Evolutionary conservation across 92 coral and sea anemone species (phyloP).

Genomic region (Blastomussa wellsi): DNA sequence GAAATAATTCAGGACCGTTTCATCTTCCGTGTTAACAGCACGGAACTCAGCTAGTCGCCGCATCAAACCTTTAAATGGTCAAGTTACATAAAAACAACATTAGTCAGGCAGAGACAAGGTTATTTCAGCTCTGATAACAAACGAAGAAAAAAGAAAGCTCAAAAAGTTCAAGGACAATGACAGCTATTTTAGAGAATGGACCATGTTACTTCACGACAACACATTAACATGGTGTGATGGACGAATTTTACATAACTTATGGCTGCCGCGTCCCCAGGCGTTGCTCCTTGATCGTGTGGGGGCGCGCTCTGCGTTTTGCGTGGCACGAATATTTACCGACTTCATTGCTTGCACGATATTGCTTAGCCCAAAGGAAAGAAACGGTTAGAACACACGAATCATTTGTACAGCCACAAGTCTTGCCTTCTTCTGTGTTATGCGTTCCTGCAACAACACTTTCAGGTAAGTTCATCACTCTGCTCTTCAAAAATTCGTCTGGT

Average conservation of each 20-base stretch:
- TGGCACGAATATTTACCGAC: too few relatives aligned
- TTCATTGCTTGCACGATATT: too few relatives aligned
- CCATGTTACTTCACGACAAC: too few relatives aligned
- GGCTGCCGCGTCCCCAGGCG: too few relatives aligned
- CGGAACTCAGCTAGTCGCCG: conserved; percentile 92
- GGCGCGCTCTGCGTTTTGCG: too few relatives aligned
- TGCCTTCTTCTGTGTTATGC: conserved; percentile 98
- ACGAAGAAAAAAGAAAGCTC: too few relatives aligned
- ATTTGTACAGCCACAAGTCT: background rate
- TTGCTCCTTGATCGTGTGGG: too few relatives aligned
- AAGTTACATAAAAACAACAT: background rate
- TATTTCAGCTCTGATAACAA: too few relatives aligned
- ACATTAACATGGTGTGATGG: too few relatives aligned
- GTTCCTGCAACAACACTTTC: conserved; percentile 99
- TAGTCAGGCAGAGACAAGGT: background rate
- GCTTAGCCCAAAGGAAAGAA: background rate
- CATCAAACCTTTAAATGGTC: conserved; percentile 69
- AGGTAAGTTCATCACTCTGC: conserved; percentile 95
- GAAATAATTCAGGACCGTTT: conserved; percentile 92
- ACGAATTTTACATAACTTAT: too few relatives aligned
- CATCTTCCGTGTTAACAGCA: conserved; percentile 92
- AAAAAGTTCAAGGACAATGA: too few relatives aligned
- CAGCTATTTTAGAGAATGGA: too few relatives aligned
- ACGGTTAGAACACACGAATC: background rate
- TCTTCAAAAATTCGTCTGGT: conserved; percentile 89